Conservation (phyloP, 2,888 invertebrate genomes). For the Panopea generosa region DNA sequence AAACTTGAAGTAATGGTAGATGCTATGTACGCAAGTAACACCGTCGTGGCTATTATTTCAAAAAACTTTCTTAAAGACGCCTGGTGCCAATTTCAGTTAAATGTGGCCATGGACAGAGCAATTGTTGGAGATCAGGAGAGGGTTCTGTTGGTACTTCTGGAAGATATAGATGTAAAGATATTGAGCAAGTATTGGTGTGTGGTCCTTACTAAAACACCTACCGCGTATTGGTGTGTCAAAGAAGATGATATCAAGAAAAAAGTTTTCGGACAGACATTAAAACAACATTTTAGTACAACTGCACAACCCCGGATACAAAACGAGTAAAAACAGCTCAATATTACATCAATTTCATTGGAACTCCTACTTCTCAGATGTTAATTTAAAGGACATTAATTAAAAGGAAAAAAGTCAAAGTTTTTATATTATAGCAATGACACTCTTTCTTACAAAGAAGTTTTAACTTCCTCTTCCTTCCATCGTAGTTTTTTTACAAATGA, state of each 20-base stretch:
- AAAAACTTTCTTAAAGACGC: slow-evolving; percentile 21
- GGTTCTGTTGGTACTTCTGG: slow-evolving; percentile 6
- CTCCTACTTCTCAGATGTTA: too few relatives aligned
- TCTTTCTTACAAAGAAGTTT: too few relatives aligned
- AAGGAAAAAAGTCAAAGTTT: too few relatives aligned
- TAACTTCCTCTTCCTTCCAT: too few relatives aligned
- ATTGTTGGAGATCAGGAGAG: background rate
- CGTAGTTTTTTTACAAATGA: too few relatives aligned
- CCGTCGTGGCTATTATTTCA: slow-evolving; percentile 25
- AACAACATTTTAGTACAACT: slow-evolving; percentile 1
- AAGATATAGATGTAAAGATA: background rate
- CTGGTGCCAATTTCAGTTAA: slow-evolving; percentile 21
- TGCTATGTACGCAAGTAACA: slow-evolving; percentile 17
- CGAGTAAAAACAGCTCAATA: too few relatives aligned
- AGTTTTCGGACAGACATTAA: background rate
- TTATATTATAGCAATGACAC: too few relatives aligned
- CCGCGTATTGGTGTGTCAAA: background rate
- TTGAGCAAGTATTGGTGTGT: slow-evolving; percentile 1
- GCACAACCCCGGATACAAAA: too few relatives aligned
- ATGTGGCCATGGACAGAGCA: slow-evolving; percentile 10
- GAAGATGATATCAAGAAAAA: background rate
- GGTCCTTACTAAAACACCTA: background rate
- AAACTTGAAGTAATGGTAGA: slow-evolving; percentile 30
- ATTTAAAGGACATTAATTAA: too few relatives aligned
- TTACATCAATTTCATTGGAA: too few relatives aligned